Conservation (phyloP, 2,113 vertebrate species). For the Charadrius vociferus region DNA sequence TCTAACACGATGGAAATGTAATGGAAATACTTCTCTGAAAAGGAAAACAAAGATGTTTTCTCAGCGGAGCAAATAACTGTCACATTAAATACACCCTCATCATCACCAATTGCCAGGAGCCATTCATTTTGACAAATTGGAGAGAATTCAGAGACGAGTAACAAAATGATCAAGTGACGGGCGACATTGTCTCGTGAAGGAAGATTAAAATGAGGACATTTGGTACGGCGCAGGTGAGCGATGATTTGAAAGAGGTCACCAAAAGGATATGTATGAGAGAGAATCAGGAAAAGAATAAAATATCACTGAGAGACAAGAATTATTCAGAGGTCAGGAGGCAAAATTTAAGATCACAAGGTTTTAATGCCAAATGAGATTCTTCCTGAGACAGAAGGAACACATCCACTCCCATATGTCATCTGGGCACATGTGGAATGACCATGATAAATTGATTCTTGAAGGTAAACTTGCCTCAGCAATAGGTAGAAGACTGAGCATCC, state of each 20-base stretch:
- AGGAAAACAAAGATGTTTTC: neutral
- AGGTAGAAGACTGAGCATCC: neutral
- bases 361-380: neutral
- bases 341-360: neutral
- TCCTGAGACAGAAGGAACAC: neutral
- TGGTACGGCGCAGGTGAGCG: accelerated
- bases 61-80: neutral
- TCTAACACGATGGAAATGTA: neutral
- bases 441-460: neutral
- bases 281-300: neutral
- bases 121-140: neutral
- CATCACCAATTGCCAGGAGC: neutral
- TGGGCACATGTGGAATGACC: accelerated
- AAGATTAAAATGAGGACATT: neutral
- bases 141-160: neutral
- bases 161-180: neutral
- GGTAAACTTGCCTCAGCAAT: neutral
- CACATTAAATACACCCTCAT: neutral
- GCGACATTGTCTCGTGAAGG: neutral
- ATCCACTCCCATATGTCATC: neutral
- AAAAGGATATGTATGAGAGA: neutral
- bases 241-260: neutral
- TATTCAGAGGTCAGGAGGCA: neutral
- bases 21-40: neutral
- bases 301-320: neutral